phyloP scores from a whole-genome alignment of 2,888 invertebrate genomes.

The Lasioglossum leucozonium region DNA sequence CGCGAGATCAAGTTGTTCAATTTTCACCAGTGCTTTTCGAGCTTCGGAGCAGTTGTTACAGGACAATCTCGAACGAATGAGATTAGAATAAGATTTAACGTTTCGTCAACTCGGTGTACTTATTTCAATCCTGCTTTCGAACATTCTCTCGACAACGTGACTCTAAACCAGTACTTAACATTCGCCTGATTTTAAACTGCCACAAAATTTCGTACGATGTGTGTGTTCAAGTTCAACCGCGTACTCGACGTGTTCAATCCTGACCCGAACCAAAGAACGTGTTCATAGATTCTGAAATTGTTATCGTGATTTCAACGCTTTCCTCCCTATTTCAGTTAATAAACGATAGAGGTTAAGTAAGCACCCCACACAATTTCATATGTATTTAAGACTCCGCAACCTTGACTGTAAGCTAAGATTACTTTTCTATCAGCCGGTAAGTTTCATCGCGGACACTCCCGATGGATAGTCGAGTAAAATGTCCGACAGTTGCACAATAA shows the following conservation, averaged over 20 bases:
- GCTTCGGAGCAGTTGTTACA: neutral
- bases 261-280: slow-evolving; percentile 8
- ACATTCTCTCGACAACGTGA: neutral
- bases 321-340: neutral
- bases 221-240: neutral
- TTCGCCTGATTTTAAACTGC: neutral
- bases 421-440: slow-evolving; percentile 33
- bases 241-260: neutral
- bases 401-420: slow-evolving; percentile 19
- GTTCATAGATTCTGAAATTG: neutral
- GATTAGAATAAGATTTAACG: neutral
- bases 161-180: neutral
- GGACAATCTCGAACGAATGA: neutral
- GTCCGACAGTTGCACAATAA: slow-evolving; percentile 2
- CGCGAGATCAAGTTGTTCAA: neutral
- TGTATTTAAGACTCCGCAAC: slow-evolving; percentile 25
- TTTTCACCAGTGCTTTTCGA: neutral
- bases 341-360: neutral
- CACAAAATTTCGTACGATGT: neutral
- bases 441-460: slow-evolving; percentile 1
- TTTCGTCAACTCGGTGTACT: neutral
- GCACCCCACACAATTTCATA: neutral
- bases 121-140: neutral
- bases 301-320: neutral
- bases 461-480: neutral